Base-by-base conservation (phyloP, 2,888 invertebrate species). In the Xylocampa areola region DNA sequence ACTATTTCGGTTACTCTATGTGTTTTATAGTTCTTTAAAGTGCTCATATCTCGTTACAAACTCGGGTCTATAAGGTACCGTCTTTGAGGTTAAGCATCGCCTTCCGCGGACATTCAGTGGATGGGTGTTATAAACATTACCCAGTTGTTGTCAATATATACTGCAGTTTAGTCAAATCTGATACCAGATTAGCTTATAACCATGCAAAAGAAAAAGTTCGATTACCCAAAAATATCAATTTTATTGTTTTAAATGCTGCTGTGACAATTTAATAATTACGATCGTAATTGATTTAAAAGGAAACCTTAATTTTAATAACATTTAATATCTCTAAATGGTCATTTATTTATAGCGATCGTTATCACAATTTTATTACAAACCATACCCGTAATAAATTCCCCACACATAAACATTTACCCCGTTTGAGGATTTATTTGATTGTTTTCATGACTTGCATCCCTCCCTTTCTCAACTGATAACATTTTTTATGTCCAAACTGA, bases 371-470 rank as follows among this genome's bases (percentile, higher is more conserved):
- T 74, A 68, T 72, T 73, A 74, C 61, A 30, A 57, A 54, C 43
- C 61, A 65, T 21, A 52, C 39, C 55, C 43, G 44, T 70, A 70
- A 77, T 65, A 68, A 77, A 70, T 61, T 59, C 52, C 44, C 51
- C 58, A 61, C 57, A 60, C 70, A 61, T 63, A 68, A 67, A 68
- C 61, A 70, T 71, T 70, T 52, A 70, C 70, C 70, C 70, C 54
- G 29, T 61, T 53, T 27, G 58, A 39, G 63, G 48, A 70, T 76
- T 78, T 77, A 77, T 74, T 72, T 77, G 77, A 82, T 82, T 82
- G 76, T 78, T 80, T 76, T 59, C 78, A 68, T 80, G 80, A 82
- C 81, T 79, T 78, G 81, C 81, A 76, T 65, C 50, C 51, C 37
- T 49, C 45, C 48, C 44, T 53, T 54, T 25, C 60, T 70, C 55